Percentiles rank a stretch among this genome's conserved stretches.
These are phyloP conservation scores for Silurus glanis DNA, from an alignment of 2,113 vertebrate species.

Conservation along the genomic window DNA sequence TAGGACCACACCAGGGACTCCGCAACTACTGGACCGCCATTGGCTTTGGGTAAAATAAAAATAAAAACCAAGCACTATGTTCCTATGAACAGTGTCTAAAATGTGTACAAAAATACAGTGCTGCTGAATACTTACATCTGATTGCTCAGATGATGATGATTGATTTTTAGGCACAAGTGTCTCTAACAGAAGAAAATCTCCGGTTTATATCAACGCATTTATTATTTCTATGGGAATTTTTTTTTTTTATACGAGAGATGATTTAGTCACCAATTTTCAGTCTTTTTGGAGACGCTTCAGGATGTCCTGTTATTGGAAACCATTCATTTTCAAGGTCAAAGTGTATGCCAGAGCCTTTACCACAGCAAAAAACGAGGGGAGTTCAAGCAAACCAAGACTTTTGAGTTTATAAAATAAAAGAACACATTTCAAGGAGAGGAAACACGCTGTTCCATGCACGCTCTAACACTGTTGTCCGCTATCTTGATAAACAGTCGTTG, in stretches of 20 bases:
- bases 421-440: no score
- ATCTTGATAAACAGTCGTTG: no score
- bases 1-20: slow-evolving; percentile 89
- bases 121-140: not conserved
- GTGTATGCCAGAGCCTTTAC: not conserved
- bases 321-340: not conserved
- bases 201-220: not conserved
- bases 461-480: no score
- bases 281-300: no score
- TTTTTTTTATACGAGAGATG: not conserved
- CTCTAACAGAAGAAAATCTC: not conserved
- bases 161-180: not conserved
- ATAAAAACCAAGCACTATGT: no score
- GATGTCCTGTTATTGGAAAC: not conserved
- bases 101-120: not conserved
- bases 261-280: no score
- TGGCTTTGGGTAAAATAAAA: slow-evolving; percentile 82
- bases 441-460: no score
- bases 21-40: slow-evolving; percentile 94
- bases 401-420: no score
- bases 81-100: no score
- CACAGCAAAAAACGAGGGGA: not conserved
- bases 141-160: not conserved
- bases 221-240: not conserved
- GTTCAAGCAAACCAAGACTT: no score